phyloP scores from a whole-genome alignment of 2,797 vertebrate genomes.

The Danio kyathit region DNA sequence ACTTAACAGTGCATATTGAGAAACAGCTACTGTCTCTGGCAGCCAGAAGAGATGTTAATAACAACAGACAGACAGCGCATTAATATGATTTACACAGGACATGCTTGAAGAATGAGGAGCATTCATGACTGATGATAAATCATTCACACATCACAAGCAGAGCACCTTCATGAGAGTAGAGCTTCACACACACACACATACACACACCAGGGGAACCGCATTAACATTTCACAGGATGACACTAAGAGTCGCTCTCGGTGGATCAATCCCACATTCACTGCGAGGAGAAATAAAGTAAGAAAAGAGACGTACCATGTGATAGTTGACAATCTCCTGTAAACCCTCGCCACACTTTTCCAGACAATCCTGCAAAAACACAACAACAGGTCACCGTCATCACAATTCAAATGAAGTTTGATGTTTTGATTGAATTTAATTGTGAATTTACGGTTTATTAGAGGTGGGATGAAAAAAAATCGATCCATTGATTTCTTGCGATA shows the following conservation, averaged over 20 bases:
- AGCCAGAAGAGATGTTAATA: too few species aligned
- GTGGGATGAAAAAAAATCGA: too few species aligned
- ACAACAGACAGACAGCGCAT: neutral
- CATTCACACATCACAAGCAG: slow-evolving; percentile 35
- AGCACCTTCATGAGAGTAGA: neutral
- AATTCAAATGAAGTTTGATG: neutral
- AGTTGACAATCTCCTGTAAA: slow-evolving; percentile 97
- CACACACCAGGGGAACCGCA: slow-evolving; percentile 34
- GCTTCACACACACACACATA: too few species aligned
- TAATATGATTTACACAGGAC: slow-evolving; percentile 16
- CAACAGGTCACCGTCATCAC: neutral
- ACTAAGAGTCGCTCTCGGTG: slow-evolving; percentile 32
- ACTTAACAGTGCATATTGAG: too few species aligned
- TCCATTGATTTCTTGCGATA: too few species aligned
- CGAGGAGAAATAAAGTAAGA: slow-evolving; percentile 30
- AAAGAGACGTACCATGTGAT: slow-evolving; percentile 89
- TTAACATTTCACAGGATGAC: slow-evolving; percentile 52
- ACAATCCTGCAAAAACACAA: slow-evolving; percentile 84
- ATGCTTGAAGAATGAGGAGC: neutral
- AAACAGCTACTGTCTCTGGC: too few species aligned
- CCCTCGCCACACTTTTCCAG: slow-evolving; percentile 94
- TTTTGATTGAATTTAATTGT: neutral
- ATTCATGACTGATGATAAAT: slow-evolving; percentile 41
- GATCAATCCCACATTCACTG: slow-evolving; percentile 30
- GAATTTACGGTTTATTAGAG: too few species aligned